Base-by-base conservation (phyloP, 2,888 invertebrate genomes). In the Drosophila maculinotata region DNA sequence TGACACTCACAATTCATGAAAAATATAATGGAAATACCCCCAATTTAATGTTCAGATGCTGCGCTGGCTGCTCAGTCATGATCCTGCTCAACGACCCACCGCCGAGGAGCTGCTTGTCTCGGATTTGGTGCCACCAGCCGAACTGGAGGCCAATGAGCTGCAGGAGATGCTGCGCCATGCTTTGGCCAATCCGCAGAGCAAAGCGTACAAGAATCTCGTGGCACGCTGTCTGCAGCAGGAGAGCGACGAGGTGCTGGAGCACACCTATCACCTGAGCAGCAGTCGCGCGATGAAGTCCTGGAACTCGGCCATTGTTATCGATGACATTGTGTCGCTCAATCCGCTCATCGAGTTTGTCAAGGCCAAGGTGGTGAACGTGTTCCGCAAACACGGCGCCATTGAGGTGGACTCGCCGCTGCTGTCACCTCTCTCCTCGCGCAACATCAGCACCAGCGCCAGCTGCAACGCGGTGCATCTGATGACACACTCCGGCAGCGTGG, bases 401-500 rank as follows among this genome's bases (percentile, higher is more conserved):
- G 94, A 95, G 82, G 93, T 98, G 49, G 93, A 94, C 0, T 96
- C 97, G 0, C 97, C 98, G 0, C 90, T 97, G 0, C 92, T 98
- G 25, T 95, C 96, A 89, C 98, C 98, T 0, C 94, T 95, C 17
- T 94, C 94, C 0, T 48, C 75, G 1, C 92, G 92, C 52, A 93
- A 93, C 1, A 76, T 78, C 28, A 75, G 59, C 17, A 73, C 64
- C 30, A 88, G 73, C 38, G 77, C 66, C 25, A 89, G 75, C 58
- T 60, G 70, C 5, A 91, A 89, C 63, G 93, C 93, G 39, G 97
- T 97, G 0, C 94, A 94, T 76, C 92, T 98, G 9, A 97, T 99
- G 97, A 97, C 97, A 0, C 94, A 95, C 60, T 95, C 95, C 23
- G 98, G 98, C 0, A 94, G 94, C 57, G 94, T 98, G 0, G 96